Base-by-base conservation (phyloP, 2,888 invertebrate species). In the Pyrochroa serraticornis region DNA sequence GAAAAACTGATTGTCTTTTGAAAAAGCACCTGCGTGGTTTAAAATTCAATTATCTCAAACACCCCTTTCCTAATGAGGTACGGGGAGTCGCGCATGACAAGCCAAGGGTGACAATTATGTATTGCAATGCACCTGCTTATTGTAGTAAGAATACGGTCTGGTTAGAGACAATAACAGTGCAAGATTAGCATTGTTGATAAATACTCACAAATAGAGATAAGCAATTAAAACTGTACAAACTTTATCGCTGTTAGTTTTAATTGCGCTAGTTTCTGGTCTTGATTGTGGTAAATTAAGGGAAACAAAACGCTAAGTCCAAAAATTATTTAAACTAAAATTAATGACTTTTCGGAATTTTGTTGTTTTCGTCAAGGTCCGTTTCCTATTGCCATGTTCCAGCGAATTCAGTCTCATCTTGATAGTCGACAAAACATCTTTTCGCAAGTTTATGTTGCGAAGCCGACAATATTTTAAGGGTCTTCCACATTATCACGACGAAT, bases 41-140 rank as follows among this genome's bases (percentile, higher is more conserved):
- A 22, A 22, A 37, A 41, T 51, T 57, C 51, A 47, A 50, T 56
- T 56, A 36, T 31, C 14, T 36, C 31, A 10, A 41, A 45, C 48
- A 52, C 58, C 52, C 54, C 46, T 49, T 58, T 54, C 47, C 45
- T 12, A 50, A 54, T 41, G 34, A 45, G 42, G 37, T 42, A 54
- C 36, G 56, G 67, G 69, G 69, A 65, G 69, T 65, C 59, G 46
- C 65, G 69, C 64, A 64, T 69, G 69, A 55, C 41, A 68, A 47
- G 44, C 48, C 69, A 69, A 64, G 63, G 59, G 62, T 65, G 54
- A 65, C 66, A 64, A 55, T 59, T 59, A 59, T 50, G 22, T 22
- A 50, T 50, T 44, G 56, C 50, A 62, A 52, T 63, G 63, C 66
- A 67, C 66, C 66, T 67, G 66, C 63, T 65, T 63, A 56, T 58